Evolutionary conservation across 2,113 vertebrate species (phyloP).

Genomic region (Cyprinus carpio): DNA sequence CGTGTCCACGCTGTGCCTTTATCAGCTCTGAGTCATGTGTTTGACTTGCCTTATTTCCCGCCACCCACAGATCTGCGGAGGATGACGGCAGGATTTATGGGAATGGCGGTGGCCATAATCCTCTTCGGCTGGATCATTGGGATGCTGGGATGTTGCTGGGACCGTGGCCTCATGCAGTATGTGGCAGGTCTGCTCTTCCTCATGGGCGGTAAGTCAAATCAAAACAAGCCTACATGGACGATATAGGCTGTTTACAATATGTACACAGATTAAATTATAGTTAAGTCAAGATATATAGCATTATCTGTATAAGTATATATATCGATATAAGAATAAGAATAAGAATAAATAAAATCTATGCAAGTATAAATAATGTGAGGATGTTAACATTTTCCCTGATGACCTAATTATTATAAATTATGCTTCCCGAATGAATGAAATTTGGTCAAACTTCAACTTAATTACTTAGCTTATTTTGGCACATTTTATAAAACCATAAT

Average conservation of each 20-base stretch:
- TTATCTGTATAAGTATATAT: background rate
- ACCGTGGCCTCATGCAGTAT: slow-evolving; percentile 98
- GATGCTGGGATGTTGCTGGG: slow-evolving; percentile 96
- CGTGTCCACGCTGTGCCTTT: background rate
- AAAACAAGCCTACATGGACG: background rate
- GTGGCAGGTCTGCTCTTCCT: slow-evolving; percentile 98
- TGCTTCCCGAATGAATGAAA: background rate
- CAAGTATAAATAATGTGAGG: background rate
- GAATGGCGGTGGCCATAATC: slow-evolving; percentile 98
- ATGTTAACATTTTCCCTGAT: background rate
- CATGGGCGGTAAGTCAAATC: slow-evolving; percentile 91
- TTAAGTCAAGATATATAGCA: background rate
- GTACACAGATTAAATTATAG: too few species aligned
- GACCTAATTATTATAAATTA: background rate
- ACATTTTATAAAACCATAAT: background rate
- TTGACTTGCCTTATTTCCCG: slow-evolving; percentile 35
- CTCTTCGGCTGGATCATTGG: slow-evolving; percentile 96
- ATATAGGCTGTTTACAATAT: background rate
- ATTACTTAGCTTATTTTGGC: background rate
- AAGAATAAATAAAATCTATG: too few species aligned
- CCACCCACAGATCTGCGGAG: slow-evolving; percentile 85
- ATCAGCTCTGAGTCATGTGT: slow-evolving; percentile 12
- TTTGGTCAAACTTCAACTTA: background rate
- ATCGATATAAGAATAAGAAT: too few species aligned
- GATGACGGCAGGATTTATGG: slow-evolving; percentile 99